Percentiles rank a stretch among this genome's conserved stretches.
phyloP scores from a whole-genome alignment of 2,113 vertebrate genomes.

The Pedetes capensis region DNA sequence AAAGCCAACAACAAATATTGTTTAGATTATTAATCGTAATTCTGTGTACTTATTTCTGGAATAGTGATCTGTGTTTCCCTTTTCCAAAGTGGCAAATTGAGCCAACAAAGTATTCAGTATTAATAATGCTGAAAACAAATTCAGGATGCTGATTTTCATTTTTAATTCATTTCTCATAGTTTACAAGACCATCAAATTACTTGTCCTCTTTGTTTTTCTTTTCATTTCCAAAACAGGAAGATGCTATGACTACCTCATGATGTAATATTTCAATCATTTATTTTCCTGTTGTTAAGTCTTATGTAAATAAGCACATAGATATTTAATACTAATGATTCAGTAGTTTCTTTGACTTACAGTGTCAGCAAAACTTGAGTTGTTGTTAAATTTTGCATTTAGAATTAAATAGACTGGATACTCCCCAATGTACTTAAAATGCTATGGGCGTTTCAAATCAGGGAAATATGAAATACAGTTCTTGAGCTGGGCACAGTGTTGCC shows the following conservation, averaged over 20 bases:
- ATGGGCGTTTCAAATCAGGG: conserved; percentile 24
- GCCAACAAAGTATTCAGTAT: not conserved
- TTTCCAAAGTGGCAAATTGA: not conserved
- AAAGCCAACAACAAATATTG: not conserved
- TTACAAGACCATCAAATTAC: not conserved
- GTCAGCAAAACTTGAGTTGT: conserved; percentile 12
- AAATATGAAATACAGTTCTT: conserved; percentile 13
- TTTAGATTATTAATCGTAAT: not conserved
- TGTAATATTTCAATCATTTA: not conserved
- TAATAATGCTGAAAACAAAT: conserved; percentile 9
- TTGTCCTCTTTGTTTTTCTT: conserved; percentile 34
- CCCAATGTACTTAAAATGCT: not conserved
- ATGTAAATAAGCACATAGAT: not conserved
- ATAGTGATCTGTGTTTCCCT: not conserved
- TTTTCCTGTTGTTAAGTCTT: not conserved
- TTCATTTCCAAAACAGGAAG: not conserved
- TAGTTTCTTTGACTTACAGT: not conserved
- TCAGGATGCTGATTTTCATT: not conserved
- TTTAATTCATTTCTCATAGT: conserved; percentile 27
- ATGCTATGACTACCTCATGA: conserved; percentile 33
- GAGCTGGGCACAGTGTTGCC: too few species aligned
- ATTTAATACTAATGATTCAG: not conserved
- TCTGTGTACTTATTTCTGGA: not conserved
- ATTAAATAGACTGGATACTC: not conserved
- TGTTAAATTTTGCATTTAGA: conserved; percentile 45